Percentiles rank a stretch among this genome's conserved stretches.
phyloP scores from a whole-genome alignment of 2,888 invertebrate genomes.

The Chaetogeoica ovagalla region DNA sequence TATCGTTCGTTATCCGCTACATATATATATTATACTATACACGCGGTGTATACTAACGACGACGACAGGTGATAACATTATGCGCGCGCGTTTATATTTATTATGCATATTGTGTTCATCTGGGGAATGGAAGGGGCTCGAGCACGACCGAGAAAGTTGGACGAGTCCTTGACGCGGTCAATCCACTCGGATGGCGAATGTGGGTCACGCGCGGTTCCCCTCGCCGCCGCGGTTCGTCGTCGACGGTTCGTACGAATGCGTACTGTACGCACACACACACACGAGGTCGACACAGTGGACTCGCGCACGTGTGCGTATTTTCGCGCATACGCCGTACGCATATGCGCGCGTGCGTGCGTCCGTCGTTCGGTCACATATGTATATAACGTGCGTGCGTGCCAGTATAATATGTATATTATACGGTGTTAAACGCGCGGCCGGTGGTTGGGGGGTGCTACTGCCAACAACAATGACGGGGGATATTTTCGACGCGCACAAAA shows the following conservation, averaged over 20 bases:
- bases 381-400: background rate
- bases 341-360: background rate
- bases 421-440: no score
- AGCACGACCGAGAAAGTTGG: conserved; percentile 53
- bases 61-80: conserved; percentile 44
- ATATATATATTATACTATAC: background rate
- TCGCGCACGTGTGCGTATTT: conserved; percentile 55
- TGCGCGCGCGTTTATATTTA: background rate
- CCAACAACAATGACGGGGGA: no score
- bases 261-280: conserved; percentile 53
- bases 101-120: background rate
- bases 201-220: conserved; percentile 55
- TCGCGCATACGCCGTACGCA: background rate
- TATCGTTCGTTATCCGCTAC: conserved; percentile 29
- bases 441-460: no score
- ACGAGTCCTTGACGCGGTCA: conserved; percentile 52
- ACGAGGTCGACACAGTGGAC: conserved; percentile 55
- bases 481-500: no score
- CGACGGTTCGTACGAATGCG: conserved; percentile 52
- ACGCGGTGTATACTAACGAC: no score
- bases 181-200: conserved; percentile 54
- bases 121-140: conserved; percentile 46
- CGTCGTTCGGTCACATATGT: background rate
- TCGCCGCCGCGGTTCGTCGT: conserved; percentile 22
- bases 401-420: background rate